These are phyloP conservation scores for Taenaris catops DNA, from an alignment of 2,888 invertebrate genomes.

Conservation along the genomic window DNA sequence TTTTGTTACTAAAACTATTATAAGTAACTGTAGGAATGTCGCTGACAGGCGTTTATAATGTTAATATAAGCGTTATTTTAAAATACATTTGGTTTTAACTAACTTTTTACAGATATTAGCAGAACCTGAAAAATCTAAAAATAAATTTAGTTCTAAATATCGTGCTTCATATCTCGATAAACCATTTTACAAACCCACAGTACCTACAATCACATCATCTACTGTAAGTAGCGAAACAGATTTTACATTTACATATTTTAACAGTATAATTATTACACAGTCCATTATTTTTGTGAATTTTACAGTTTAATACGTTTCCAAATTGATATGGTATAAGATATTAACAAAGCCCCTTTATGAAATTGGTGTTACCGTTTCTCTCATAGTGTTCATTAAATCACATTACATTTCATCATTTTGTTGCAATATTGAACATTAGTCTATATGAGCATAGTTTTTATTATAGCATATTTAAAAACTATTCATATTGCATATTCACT, in stretches of 20 bases:
- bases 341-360: constrained; percentile 71
- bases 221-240: constrained; percentile 64
- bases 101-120: constrained; percentile 55
- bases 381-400: background rate
- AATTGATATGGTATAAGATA: no score
- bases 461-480: no score
- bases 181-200: constrained; percentile 82
- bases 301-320: no score
- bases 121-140: constrained; percentile 67
- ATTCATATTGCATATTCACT: no score
- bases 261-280: no score
- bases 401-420: constrained; percentile 2
- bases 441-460: no score
- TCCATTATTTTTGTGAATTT: no score
- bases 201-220: constrained; percentile 79
- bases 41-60: no score
- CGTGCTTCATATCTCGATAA: constrained; percentile 72
- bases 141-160: constrained; percentile 81
- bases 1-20: no score
- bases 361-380: constrained; percentile 52
- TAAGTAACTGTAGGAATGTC: no score
- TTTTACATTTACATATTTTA: constrained; percentile 17
- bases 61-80: constrained; percentile 1
- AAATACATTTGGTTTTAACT: constrained; percentile 4
- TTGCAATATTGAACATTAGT: constrained; percentile 5